Conservation (phyloP, 2,888 invertebrate genomes). For the Drosophila rellima region DNA sequence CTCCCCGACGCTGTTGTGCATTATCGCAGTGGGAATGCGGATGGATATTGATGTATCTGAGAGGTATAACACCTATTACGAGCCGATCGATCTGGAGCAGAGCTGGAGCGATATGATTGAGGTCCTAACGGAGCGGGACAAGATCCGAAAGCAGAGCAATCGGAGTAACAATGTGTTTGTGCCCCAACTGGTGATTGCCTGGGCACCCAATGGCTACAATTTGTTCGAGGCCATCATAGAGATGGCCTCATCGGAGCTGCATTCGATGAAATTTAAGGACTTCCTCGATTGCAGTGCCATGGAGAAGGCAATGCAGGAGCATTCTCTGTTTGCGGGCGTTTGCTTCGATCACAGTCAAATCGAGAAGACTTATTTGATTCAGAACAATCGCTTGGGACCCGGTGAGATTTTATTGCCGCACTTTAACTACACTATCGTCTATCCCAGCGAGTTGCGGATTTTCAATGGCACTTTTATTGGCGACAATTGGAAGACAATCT, state of each 20-base stretch:
- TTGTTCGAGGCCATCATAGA: slow-evolving; percentile 43
- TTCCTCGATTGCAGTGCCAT: slow-evolving; percentile 41
- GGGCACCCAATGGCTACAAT: slow-evolving; percentile 52
- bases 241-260: not conserved
- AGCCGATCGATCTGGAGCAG: slow-evolving; percentile 39
- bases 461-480: slow-evolving; percentile 36
- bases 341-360: slow-evolving; percentile 87
- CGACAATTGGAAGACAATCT: slow-evolving; percentile 70
- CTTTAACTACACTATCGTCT: slow-evolving; percentile 60
- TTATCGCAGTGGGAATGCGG: slow-evolving; percentile 37
- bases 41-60: slow-evolving; percentile 6
- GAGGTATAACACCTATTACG: slow-evolving; percentile 13
- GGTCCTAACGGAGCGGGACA: slow-evolving; percentile 14
- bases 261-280: not conserved
- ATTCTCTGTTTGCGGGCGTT: slow-evolving; percentile 66
- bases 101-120: slow-evolving; percentile 53
- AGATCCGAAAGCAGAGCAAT: slow-evolving; percentile 1
- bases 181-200: slow-evolving; percentile 62
- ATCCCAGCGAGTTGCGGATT: slow-evolving; percentile 72
- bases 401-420: not conserved
- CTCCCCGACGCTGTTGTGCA: slow-evolving; percentile 36
- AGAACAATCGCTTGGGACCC: not conserved
- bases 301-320: slow-evolving; percentile 21
- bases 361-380: slow-evolving; percentile 43
- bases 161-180: slow-evolving; percentile 43